Conservation (phyloP, 2,888 invertebrate genomes). For the Melipona bicolor region DNA sequence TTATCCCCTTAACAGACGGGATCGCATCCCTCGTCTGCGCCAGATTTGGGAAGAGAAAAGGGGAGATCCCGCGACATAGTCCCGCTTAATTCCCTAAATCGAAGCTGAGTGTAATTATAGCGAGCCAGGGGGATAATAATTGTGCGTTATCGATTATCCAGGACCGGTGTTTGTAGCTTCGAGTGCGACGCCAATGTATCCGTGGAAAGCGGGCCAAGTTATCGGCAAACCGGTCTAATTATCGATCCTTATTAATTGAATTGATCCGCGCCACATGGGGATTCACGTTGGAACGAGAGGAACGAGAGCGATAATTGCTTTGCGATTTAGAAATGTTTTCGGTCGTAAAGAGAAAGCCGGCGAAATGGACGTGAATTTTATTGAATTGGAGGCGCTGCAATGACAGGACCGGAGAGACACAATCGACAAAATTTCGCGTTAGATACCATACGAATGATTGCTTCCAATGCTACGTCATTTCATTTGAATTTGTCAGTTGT, state of each 20-base stretch:
- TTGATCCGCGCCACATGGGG: constrained; percentile 24
- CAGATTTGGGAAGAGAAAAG: constrained; percentile 1
- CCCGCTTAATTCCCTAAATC: constrained; percentile 51
- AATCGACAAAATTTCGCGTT: no score
- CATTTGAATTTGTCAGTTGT: no score
- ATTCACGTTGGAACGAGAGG: constrained; percentile 3
- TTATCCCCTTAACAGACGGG: no score
- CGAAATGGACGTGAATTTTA: not conserved
- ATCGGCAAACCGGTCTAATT: constrained; percentile 51
- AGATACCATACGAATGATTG: no score
- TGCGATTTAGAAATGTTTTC: constrained; percentile 7
- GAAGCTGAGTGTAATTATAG: constrained; percentile 45
- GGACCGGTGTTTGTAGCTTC: constrained; percentile 22
- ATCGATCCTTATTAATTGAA: constrained; percentile 57
- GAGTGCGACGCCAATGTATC: constrained; percentile 40
- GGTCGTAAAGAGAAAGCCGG: not conserved
- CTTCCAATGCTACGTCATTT: no score
- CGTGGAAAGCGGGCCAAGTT: constrained; percentile 46
- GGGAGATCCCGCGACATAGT: not conserved
- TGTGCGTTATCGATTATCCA: constrained; percentile 57
- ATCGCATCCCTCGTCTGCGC: not conserved
- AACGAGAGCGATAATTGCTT: constrained; percentile 31
- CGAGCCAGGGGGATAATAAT: constrained; percentile 46
- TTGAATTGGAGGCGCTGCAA: not conserved
- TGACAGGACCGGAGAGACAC: not conserved